A percentile compares a stretch with the other conserved stretches of the same genome.
Evolutionary conservation across 2,888 invertebrate species (phyloP).

Genomic region (Andrena dorsata): DNA sequence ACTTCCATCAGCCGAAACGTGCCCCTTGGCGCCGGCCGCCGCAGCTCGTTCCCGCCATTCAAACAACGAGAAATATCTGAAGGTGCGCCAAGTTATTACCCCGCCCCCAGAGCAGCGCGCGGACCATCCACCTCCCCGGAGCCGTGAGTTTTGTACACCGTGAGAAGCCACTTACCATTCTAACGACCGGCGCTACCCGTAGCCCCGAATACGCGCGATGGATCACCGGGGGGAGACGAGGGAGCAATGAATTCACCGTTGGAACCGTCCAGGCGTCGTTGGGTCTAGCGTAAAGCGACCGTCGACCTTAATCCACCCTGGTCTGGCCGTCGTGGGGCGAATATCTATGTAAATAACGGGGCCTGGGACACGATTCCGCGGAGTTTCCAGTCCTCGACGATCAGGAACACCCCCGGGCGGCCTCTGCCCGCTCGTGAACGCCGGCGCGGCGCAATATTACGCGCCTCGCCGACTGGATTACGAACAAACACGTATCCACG

Average conservation of each 20-base stretch:
- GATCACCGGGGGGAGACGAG: conserved; percentile 11
- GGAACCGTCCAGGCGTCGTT: conserved; percentile 15
- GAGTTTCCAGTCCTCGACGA: conserved; percentile 12
- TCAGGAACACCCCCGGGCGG: conserved; percentile 26
- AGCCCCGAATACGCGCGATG: background rate
- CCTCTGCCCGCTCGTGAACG: conserved; percentile 23
- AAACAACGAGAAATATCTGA: conserved; percentile 19
- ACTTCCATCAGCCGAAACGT: conserved; percentile 29
- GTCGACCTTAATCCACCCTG: conserved; percentile 38
- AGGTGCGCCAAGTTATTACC: conserved; percentile 5
- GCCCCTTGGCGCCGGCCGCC: conserved; percentile 19
- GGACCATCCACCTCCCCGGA: background rate
- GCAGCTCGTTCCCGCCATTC: conserved; percentile 15
- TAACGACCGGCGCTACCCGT: conserved; percentile 17
- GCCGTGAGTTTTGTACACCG: conserved; percentile 11
- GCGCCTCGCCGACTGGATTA: conserved; percentile 10
- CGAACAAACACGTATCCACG: conserved; percentile 19
- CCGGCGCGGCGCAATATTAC: conserved; percentile 24
- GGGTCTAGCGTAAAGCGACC: conserved; percentile 23
- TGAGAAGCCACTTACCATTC: conserved; percentile 32
- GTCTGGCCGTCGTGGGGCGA: conserved; percentile 9
- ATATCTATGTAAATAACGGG: conserved; percentile 51
- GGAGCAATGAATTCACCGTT: conserved; percentile 37
- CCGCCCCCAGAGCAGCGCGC: background rate
- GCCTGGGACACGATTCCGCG: background rate